Percentiles rank a stretch among this genome's conserved stretches.
Evolutionary conservation across 2,797 vertebrate species (phyloP).

Genomic region (Neosilurus hyrtlii): DNA sequence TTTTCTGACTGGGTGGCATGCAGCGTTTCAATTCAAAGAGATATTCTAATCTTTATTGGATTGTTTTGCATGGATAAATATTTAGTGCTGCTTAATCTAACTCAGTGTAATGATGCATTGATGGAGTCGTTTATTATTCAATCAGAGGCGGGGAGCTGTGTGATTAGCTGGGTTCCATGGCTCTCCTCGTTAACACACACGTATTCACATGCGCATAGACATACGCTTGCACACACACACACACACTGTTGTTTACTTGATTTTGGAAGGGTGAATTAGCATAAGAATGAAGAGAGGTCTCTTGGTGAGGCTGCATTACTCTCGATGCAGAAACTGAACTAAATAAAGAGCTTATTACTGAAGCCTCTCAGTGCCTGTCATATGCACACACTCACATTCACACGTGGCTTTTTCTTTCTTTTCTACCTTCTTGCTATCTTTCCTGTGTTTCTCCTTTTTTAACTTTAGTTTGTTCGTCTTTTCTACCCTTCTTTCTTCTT

Average conservation of each 20-base stretch:
- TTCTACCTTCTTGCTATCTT: too few species aligned
- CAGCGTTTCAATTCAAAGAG: slow-evolving; percentile 69
- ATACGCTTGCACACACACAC: slow-evolving; percentile 28
- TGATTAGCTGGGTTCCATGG: slow-evolving; percentile 73
- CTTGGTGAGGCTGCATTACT: slow-evolving; percentile 43
- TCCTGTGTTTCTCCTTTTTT: too few species aligned
- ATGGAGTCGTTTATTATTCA: slow-evolving; percentile 81
- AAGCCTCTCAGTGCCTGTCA: slow-evolving; percentile 49
- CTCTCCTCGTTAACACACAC: slow-evolving; percentile 51
- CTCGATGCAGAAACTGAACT: slow-evolving; percentile 45
- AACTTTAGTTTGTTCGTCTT: too few species aligned
- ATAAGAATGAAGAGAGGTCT: slow-evolving; percentile 68
- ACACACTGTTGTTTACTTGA: slow-evolving; percentile 46
- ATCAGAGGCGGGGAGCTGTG: slow-evolving; percentile 67
- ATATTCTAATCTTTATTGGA: slow-evolving; percentile 72
- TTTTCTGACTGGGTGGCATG: slow-evolving; percentile 62
- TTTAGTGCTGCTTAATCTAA: slow-evolving; percentile 76
- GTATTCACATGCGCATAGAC: slow-evolving; percentile 30
- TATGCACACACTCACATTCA: slow-evolving; percentile 3
- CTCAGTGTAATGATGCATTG: slow-evolving; percentile 75
- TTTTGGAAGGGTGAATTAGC: slow-evolving; percentile 61
- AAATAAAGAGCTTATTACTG: slow-evolving; percentile 57
- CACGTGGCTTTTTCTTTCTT: neutral
- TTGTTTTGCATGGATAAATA: slow-evolving; percentile 82
- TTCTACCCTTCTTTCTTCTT: too few species aligned